A percentile compares a stretch with the other conserved stretches of the same genome.
These are phyloP conservation scores for Chrysogorgia sp. DNA, from an alignment of 92 coral and sea anemone genomes.

Conservation along the genomic window DNA sequence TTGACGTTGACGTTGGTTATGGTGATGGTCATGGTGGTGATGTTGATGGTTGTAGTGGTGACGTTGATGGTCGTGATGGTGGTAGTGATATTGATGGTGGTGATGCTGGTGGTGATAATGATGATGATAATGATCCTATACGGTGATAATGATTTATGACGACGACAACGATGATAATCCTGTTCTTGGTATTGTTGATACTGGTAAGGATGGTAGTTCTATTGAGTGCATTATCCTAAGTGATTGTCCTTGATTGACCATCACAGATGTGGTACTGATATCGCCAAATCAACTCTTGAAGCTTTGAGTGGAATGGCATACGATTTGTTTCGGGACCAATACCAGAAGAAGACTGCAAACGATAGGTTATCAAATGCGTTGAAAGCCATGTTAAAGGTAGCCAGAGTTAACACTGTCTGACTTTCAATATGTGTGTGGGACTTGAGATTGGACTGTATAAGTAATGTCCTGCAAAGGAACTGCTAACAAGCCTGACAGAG, in stretches of 20 bases:
- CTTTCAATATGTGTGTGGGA: too few relatives aligned
- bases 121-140: neutral
- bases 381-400: slow-evolving; percentile 39
- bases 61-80: neutral
- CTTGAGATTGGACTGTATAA: too few relatives aligned
- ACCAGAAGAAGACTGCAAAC: slow-evolving; percentile 47
- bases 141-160: neutral
- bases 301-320: slow-evolving; percentile 78
- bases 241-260: neutral
- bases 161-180: slow-evolving; percentile 3
- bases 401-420: too few relatives aligned
- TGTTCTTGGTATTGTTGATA: neutral
- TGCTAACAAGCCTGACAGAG: too few relatives aligned
- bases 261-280: slow-evolving; percentile 75
- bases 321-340: slow-evolving; percentile 67
- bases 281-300: slow-evolving; percentile 92
- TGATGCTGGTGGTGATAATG: neutral
- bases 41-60: neutral
- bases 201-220: too few relatives aligned
- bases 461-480: too few relatives aligned
- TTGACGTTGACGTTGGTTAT: neutral
- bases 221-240: neutral
- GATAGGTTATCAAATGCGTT: slow-evolving; percentile 30
- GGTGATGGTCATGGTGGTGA: neutral
- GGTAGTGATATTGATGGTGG: neutral